Base-by-base conservation (phyloP, 2,888 invertebrate genomes). In the Xylota segnis region DNA sequence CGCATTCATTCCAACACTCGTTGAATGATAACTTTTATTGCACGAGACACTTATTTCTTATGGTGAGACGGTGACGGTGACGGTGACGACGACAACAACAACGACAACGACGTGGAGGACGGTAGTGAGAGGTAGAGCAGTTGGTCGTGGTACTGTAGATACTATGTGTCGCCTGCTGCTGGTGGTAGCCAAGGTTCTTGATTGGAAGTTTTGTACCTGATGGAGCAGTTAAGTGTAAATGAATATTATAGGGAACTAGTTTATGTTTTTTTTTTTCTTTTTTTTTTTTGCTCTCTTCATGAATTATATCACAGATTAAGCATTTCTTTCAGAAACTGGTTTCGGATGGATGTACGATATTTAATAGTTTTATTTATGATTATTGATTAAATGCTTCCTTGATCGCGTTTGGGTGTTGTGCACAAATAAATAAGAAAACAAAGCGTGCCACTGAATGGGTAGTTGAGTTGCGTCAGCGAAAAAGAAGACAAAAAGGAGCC, bases 1-100 rank as follows among this genome's bases (percentile, higher is more conserved):
- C 86, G 86, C 82, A 86, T 86, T 86, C 86, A 86, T 82, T 82
- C 71, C 56, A 72, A 18, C 52, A 61, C 84, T 65, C 68, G 81
- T 78, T 63, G 63, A 65, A 59, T 52, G 81, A 61, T 72, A 68
- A 68, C 10, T 71, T 70, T 79, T 58, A 84, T 54, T 76, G 86
- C 76, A 77, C 71, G 76, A 82, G 74, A 75, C 74, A 79, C 52
- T 70, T 50, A 54, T 70, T 68, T 40, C 50, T 27, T 47, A 63
- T 40, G 5, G 16, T 54, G 34, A 45, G 37, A 63, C 23, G 5
- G 16, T 54, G 34, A 45, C 4, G 50, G 10, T 43, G 52, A 56
- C 18, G 52, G 14, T 10, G 16, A 32, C 12, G 10, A 0, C 16
- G 4, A 37, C 16, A 14, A 5, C 1, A 32, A 12, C 5, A 10